Evolutionary conservation across 2,888 invertebrate genomes (phyloP).

Genomic region (Coremacera marginata): DNA sequence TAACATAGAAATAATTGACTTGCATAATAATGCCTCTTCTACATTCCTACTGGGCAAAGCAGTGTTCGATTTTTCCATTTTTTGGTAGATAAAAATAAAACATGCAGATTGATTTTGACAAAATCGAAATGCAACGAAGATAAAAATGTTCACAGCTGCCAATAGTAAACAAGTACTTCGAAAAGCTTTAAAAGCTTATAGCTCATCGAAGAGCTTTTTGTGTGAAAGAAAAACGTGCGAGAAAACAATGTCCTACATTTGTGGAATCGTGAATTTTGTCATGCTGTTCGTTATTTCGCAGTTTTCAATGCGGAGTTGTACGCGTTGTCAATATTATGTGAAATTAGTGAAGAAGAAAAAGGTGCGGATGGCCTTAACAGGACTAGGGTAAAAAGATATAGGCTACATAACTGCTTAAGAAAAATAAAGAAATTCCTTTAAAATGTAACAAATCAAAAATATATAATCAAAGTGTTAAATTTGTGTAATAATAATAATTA

Average conservation of each 20-base stretch:
- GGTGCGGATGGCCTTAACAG: no score
- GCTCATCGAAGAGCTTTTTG: neutral
- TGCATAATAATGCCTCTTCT: no score
- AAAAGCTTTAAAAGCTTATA: slow-evolving; percentile 15
- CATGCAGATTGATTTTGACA: no score
- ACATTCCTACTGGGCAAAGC: no score
- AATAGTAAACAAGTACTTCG: neutral
- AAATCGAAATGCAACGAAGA: neutral
- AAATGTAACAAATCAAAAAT: no score
- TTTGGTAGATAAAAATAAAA: no score
- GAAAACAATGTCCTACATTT: slow-evolving; percentile 36
- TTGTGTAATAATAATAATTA: neutral
- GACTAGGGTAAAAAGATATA: no score
- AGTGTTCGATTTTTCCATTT: no score
- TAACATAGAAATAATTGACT: no score
- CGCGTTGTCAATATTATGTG: slow-evolving; percentile 32
- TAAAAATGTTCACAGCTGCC: slow-evolving; percentile 12
- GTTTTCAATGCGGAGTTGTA: slow-evolving; percentile 29
- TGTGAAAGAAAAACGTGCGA: neutral
- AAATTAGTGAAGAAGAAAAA: slow-evolving; percentile 24
- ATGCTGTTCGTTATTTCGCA: slow-evolving; percentile 1
- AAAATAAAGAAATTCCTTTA: no score
- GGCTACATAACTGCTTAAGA: no score
- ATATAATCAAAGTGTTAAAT: neutral
- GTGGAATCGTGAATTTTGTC: neutral